A percentile compares a stretch with the other conserved stretches of the same genome.
Conservation (phyloP, 2,797 vertebrate species). For the Bucorvus abyssinicus region DNA sequence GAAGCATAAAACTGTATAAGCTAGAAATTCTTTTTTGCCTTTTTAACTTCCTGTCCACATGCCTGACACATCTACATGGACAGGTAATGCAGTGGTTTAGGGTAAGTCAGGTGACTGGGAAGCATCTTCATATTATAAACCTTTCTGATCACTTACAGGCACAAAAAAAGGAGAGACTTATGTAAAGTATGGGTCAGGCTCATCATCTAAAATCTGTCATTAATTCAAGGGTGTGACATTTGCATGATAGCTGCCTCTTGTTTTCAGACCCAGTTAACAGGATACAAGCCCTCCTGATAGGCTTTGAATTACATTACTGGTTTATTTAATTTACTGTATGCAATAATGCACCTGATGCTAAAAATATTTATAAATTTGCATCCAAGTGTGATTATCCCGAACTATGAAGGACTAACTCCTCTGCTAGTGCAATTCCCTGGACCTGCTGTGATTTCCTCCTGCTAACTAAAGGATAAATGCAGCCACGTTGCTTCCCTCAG, state of each 20-base stretch:
- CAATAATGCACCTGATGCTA: neutral
- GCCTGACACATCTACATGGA: neutral
- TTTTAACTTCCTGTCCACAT: neutral
- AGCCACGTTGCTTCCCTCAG: neutral
- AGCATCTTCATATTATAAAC: neutral
- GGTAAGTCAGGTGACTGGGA: neutral
- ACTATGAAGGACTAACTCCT: neutral
- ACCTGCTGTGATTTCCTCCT: neutral
- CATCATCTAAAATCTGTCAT: constrained; percentile 33
- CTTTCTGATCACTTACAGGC: neutral
- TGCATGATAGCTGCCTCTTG: constrained; percentile 49
- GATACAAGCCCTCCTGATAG: constrained; percentile 21
- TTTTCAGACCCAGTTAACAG: constrained; percentile 45
- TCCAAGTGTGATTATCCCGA: neutral
- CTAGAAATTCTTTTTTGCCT: neutral
- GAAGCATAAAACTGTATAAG: constrained; percentile 30
- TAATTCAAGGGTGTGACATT: constrained; percentile 51
- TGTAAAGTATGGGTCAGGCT: neutral
- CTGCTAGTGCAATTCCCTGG: neutral
- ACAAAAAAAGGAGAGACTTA: neutral
- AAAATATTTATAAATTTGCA: constrained; percentile 27
- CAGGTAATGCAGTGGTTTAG: neutral
- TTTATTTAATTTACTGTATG: constrained; percentile 20
- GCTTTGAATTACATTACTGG: constrained; percentile 1
- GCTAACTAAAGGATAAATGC: neutral